Evolutionary conservation across 2,113 vertebrate species (phyloP).

Genomic region (Lates calcarifer): DNA sequence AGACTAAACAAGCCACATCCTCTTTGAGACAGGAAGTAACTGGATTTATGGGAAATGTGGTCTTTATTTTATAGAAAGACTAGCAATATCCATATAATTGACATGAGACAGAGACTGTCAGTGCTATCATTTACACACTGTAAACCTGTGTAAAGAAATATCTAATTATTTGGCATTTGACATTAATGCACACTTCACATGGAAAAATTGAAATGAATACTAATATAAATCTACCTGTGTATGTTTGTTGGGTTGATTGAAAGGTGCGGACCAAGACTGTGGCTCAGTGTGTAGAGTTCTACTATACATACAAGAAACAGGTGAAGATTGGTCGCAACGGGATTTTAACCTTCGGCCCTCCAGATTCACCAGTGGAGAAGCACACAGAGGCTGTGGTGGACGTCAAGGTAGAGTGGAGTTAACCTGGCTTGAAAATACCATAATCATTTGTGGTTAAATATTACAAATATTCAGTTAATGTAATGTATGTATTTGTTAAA

Average conservation of each 20-base stretch:
- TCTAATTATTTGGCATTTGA: background rate
- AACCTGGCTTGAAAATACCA: background rate
- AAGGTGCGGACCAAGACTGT: constrained; percentile 97
- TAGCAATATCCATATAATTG: background rate
- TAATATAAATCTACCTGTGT: background rate
- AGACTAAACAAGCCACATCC: constrained; percentile 26
- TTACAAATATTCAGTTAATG: background rate
- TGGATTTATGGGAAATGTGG: constrained; percentile 27
- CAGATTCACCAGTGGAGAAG: constrained; percentile 82
- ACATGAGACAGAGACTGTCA: background rate
- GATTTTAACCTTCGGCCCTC: constrained; percentile 90
- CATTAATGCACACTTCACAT: too few species aligned
- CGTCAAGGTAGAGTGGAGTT: constrained; percentile 82
- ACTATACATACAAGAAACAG: constrained; percentile 98
- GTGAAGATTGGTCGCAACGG: constrained; percentile 94
- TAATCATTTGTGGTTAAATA: background rate
- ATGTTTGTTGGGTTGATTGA: background rate
- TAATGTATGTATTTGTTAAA: too few species aligned
- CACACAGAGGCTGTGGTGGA: constrained; percentile 88
- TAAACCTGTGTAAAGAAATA: background rate
- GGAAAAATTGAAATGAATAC: background rate
- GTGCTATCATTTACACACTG: background rate
- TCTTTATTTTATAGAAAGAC: constrained; percentile 11
- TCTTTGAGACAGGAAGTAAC: constrained; percentile 22
- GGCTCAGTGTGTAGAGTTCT: constrained; percentile 98